Percentiles rank a stretch among this genome's conserved stretches.
These are phyloP conservation scores for Agelaius tricolor DNA, from an alignment of 2,113 vertebrate species.

Conservation along the genomic window DNA sequence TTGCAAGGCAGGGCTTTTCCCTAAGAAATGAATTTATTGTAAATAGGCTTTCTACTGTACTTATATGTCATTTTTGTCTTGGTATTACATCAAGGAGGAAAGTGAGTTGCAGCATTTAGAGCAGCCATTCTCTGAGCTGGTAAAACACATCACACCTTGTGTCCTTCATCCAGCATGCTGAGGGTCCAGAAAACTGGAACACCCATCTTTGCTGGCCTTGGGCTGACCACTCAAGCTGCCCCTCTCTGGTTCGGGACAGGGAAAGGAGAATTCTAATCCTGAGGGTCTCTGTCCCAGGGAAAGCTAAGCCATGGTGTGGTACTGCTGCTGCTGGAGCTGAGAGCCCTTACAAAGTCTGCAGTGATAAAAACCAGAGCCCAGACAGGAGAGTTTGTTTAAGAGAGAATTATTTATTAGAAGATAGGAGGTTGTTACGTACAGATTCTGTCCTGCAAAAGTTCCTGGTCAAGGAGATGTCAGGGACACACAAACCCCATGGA, in stretches of 20 bases:
- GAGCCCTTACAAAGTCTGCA: neutral
- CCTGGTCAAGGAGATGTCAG: neutral
- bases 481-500: neutral
- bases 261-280: neutral
- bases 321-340: neutral
- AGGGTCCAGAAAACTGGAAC: neutral
- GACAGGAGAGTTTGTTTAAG: neutral
- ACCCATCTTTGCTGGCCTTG: neutral
- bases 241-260: neutral
- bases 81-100: neutral
- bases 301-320: neutral
- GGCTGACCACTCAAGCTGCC: neutral
- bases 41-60: neutral
- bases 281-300: neutral
- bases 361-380: neutral
- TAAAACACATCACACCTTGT: neutral
- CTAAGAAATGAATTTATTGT: neutral
- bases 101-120: neutral
- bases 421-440: constrained; percentile 24
- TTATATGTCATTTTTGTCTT: neutral
- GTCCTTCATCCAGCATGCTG: neutral
- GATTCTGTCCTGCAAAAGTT: constrained; percentile 63
- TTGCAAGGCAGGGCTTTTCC: neutral
- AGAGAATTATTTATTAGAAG: constrained; percentile 58
- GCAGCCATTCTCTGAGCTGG: neutral